Conservation (phyloP, 1,140 invertebrate species). For the Drosophila pachea region DNA sequence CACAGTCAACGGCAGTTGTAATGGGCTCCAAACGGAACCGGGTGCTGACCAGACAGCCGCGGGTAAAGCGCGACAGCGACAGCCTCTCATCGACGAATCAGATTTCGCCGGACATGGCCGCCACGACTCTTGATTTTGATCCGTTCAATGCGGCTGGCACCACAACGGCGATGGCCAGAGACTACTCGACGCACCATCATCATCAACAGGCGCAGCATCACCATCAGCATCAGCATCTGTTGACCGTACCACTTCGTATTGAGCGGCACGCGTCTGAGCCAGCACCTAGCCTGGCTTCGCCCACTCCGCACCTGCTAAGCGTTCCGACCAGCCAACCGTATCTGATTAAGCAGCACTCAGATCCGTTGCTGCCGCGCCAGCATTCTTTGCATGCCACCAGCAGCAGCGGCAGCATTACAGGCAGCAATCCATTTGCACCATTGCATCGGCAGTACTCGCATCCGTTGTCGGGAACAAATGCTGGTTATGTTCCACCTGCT, state of each 20-base stretch:
- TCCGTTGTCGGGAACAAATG: conserved; percentile 61
- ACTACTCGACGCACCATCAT: conserved; percentile 65
- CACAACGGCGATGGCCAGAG: conserved; percentile 53
- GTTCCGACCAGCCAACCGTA: conserved; percentile 81
- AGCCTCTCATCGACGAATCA: conserved; percentile 78
- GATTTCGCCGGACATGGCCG: conserved; percentile 79
- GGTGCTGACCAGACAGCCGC: conserved; percentile 83
- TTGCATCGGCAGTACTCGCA: conserved; percentile 81
- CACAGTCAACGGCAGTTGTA: conserved; percentile 46
- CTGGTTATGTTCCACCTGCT: conserved; percentile 55
- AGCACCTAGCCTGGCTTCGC: conserved; percentile 77
- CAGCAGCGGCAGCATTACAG: conserved; percentile 74
- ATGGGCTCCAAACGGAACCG: conserved; percentile 82
- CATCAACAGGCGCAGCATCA: conserved; percentile 31
- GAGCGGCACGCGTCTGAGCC: conserved; percentile 83
- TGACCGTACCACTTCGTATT: conserved; percentile 79
- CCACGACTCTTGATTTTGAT: conserved; percentile 78
- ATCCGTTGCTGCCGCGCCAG: conserved; percentile 82
- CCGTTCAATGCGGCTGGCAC: conserved; percentile 76
- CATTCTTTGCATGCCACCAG: conserved; percentile 69
- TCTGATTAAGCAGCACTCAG: conserved; percentile 84
- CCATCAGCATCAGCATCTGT: conserved; percentile 69
- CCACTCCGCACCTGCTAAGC: conserved; percentile 81
- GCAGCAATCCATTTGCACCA: conserved; percentile 72
- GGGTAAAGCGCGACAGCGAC: conserved; percentile 84